phyloP scores from a whole-genome alignment of 1,140 invertebrate species.

The Brachionus asplanchnoidis region DNA sequence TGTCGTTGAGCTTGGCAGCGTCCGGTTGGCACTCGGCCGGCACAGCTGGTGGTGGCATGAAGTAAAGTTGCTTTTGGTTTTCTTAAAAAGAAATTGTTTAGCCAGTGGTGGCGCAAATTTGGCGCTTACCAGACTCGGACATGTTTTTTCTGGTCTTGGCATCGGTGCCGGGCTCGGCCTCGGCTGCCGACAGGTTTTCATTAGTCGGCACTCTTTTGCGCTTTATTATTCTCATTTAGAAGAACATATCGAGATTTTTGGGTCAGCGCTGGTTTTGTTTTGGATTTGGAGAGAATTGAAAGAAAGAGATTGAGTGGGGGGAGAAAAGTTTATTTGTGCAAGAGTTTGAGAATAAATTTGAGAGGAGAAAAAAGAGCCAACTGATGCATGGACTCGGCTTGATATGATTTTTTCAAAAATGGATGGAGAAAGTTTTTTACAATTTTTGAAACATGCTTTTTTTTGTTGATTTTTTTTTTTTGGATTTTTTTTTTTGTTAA shows the following conservation, averaged over 20 bases:
- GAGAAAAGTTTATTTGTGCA: no score
- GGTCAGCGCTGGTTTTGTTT: background rate
- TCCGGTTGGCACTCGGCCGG: background rate
- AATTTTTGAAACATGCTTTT: background rate
- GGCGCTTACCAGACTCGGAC: background rate
- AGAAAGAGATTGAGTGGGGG: background rate
- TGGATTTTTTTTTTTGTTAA: background rate
- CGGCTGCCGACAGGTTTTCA: background rate
- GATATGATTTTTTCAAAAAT: background rate
- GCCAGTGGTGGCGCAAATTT: background rate
- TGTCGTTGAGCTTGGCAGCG: background rate
- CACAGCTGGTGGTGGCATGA: background rate
- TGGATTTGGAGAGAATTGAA: background rate
- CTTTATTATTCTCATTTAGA: constrained; percentile 22
- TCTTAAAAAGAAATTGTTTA: background rate
- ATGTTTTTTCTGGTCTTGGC: background rate
- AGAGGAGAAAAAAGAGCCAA: no score
- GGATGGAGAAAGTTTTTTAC: background rate
- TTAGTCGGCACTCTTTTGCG: constrained; percentile 15
- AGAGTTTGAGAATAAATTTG: no score
- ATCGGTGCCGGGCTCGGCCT: background rate
- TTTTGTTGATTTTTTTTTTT: background rate
- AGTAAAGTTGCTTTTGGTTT: background rate
- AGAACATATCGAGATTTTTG: background rate
- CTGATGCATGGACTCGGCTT: no score